Conservation (phyloP, 2,888 invertebrate species). For the Monopis laevigella region DNA sequence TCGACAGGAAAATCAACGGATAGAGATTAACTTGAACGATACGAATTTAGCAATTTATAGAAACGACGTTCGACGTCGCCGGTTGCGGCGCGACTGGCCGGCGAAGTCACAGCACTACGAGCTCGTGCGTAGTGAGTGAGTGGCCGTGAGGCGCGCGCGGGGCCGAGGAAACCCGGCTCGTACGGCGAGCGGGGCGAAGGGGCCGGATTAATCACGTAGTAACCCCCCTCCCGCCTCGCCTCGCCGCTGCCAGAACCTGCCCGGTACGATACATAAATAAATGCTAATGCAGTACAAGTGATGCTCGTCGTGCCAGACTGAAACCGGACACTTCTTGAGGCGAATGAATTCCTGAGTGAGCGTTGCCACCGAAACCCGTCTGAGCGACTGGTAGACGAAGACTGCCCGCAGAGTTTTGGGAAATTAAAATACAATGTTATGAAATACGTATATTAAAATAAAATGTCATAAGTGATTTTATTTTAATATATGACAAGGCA, state of each 20-base stretch:
- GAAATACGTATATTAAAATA: too few species aligned
- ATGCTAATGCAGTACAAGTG: conserved; percentile 55
- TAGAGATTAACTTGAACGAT: conserved; percentile 60
- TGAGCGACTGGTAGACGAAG: too few species aligned
- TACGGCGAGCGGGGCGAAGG: conserved; percentile 45
- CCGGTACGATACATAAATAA: conserved; percentile 60
- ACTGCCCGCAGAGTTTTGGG: too few species aligned
- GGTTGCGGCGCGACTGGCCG: conserved; percentile 54
- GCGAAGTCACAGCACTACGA: conserved; percentile 12
- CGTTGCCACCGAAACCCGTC: conserved; percentile 39
- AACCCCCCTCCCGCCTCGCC: conserved; percentile 44
- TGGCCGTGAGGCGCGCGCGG: conserved; percentile 67
- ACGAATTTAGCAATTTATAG: conserved; percentile 24
- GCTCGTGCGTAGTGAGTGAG: conserved; percentile 62
- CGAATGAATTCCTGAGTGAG: conserved; percentile 56
- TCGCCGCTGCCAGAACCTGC: conserved; percentile 47
- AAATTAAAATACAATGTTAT: too few species aligned
- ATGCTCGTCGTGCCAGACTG: conserved; percentile 53
- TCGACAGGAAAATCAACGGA: conserved; percentile 54
- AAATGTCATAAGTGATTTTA: too few species aligned
- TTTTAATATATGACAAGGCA: too few species aligned
- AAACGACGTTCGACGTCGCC: conserved; percentile 42
- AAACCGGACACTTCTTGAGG: conserved; percentile 61
- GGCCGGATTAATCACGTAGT: conserved; percentile 64
- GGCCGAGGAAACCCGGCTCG: conserved; percentile 67